phyloP scores from a whole-genome alignment of 2,113 vertebrate genomes.

The Piaya cayana region DNA sequence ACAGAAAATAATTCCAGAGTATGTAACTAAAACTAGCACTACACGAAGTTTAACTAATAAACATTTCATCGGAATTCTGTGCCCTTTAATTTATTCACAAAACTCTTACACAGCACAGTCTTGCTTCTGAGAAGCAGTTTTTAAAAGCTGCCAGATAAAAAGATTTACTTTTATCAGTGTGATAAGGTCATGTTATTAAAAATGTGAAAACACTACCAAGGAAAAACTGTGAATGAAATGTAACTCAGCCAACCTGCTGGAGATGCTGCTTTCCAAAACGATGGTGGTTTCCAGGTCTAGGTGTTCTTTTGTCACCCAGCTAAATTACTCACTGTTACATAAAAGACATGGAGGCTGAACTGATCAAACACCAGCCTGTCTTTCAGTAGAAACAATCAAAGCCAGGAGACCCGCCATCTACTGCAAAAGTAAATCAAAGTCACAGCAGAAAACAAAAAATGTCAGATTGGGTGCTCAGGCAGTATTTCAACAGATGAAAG shows the following conservation, averaged over 20 bases:
- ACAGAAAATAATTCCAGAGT: background rate
- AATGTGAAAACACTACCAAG: background rate
- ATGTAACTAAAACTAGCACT: background rate
- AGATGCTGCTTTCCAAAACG: background rate
- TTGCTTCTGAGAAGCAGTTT: background rate
- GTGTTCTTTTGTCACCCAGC: constrained; percentile 44
- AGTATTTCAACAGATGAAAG: background rate
- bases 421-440: constrained; percentile 81
- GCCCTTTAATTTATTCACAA: background rate
- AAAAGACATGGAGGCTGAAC: constrained; percentile 59
- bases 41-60: background rate
- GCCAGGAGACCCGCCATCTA: constrained; percentile 70
- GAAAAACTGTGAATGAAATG: background rate
- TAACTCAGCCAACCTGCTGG: background rate
- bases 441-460: constrained; percentile 38
- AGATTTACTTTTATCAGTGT: background rate
- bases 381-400: constrained; percentile 78
- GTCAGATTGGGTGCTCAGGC: background rate
- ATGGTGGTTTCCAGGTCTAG: background rate
- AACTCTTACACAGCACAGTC: background rate
- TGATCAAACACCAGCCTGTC: constrained; percentile 73
- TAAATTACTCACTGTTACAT: constrained; percentile 56
- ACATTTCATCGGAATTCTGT: background rate
- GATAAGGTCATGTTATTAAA: background rate
- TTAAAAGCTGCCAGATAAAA: background rate